A percentile compares a stretch with the other conserved stretches of the same genome.
Conservation (phyloP, 1,140 invertebrate genomes). For the Episyrphus balteatus region DNA sequence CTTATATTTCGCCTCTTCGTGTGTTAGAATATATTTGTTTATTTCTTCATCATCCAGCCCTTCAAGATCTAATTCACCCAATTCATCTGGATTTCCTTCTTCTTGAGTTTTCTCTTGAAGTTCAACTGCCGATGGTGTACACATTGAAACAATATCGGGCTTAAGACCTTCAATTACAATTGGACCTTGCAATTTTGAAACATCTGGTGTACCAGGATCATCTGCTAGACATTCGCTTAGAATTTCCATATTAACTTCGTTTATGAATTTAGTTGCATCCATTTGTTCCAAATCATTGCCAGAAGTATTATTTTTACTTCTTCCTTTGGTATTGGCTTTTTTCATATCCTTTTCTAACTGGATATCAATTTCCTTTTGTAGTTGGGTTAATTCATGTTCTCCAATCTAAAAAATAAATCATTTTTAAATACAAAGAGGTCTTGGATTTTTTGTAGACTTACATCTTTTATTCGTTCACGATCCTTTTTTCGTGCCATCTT, state of each 20-base stretch:
- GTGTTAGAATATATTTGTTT: conserved; percentile 74
- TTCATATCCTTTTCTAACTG: conserved; percentile 55
- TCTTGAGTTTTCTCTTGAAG: conserved; percentile 16
- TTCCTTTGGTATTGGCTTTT: conserved; percentile 15
- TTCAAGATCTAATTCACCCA: conserved; percentile 57
- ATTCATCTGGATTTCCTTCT: conserved; percentile 23
- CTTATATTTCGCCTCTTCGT: conserved; percentile 68
- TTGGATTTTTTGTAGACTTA: conserved; percentile 25
- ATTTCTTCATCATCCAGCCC: conserved; percentile 83
- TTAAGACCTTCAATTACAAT: conserved; percentile 23
- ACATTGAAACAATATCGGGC: conserved; percentile 33
- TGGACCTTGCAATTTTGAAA: not conserved
- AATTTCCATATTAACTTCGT: conserved; percentile 44
- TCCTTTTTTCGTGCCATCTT: conserved; percentile 80
- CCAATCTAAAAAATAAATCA: conserved; percentile 27
- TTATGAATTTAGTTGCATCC: conserved; percentile 45
- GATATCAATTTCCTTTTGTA: conserved; percentile 63
- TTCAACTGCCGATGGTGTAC: conserved; percentile 22
- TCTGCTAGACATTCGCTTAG: conserved; percentile 40
- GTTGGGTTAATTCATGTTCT: conserved; percentile 51
- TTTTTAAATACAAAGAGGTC: not conserved
- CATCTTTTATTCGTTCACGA: conserved; percentile 64
- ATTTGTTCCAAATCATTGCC: conserved; percentile 31
- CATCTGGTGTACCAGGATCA: conserved; percentile 9
- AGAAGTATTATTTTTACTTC: conserved; percentile 5